These are phyloP conservation scores for Pteruthius melanotis DNA, from an alignment of 2,113 vertebrate species.

Conservation along the genomic window DNA sequence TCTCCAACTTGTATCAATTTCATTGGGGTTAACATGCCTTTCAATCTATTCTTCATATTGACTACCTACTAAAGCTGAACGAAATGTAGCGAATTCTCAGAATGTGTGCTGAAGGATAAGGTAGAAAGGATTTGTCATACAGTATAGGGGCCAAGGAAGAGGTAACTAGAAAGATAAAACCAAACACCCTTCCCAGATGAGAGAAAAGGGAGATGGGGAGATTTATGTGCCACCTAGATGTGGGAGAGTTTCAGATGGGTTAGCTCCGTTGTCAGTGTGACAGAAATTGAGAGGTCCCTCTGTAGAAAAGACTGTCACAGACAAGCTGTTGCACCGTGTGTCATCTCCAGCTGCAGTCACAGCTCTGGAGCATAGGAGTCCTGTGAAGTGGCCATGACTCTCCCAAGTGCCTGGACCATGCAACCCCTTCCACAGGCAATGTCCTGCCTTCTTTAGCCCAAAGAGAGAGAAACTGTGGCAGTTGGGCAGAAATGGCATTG, in stretches of 20 bases:
- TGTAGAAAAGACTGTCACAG: neutral
- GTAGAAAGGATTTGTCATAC: neutral
- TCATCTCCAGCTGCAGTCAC: neutral
- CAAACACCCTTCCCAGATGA: neutral
- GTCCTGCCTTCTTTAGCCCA: neutral
- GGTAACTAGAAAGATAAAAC: neutral
- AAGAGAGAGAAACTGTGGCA: neutral
- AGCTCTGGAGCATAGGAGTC: neutral
- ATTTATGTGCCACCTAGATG: neutral
- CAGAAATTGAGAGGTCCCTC: neutral
- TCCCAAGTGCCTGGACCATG: neutral
- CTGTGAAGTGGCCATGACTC: neutral
- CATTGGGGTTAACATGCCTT: neutral
- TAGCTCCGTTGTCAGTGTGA: neutral
- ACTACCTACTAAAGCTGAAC: neutral
- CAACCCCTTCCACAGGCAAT: neutral
- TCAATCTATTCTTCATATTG: neutral
- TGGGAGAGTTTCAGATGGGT: neutral
- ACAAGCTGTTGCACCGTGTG: fast-evolving
- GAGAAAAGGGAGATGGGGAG: neutral
- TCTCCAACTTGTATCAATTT: neutral
- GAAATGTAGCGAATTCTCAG: neutral
- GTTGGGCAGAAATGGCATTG: neutral
- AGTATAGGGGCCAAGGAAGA: neutral
- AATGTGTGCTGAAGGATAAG: neutral